These are phyloP conservation scores for Epizoanthus ramosus DNA, from an alignment of 92 coral and sea anemone genomes.

Conservation along the genomic window DNA sequence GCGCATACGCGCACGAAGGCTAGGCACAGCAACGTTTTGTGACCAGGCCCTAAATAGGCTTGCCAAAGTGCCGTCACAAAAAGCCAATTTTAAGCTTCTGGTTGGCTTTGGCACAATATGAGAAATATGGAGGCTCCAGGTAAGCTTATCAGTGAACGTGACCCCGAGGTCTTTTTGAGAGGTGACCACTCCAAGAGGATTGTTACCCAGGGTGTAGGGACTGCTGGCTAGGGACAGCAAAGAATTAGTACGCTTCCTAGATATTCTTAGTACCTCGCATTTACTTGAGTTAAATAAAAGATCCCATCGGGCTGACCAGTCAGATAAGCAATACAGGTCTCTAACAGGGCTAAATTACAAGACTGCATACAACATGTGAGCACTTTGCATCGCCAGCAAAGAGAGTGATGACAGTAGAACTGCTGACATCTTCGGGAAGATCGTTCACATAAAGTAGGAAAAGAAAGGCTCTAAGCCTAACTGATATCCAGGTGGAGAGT, in stretches of 20 bases:
- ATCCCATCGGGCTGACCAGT: slow-evolving; percentile 37
- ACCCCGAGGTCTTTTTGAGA: slow-evolving; percentile 52
- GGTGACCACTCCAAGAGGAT: slow-evolving; percentile 41
- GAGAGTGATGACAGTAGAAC: slow-evolving; percentile 18
- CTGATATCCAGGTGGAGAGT: too few relatives aligned
- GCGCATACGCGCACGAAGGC: too few relatives aligned
- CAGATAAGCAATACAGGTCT: slow-evolving; percentile 34
- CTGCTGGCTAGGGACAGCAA: slow-evolving; percentile 32
- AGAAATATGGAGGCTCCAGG: too few relatives aligned
- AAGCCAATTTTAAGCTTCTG: too few relatives aligned
- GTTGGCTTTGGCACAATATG: too few relatives aligned
- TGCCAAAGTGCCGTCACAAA: too few relatives aligned
- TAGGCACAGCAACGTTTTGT: too few relatives aligned
- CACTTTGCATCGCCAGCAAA: slow-evolving; percentile 53
- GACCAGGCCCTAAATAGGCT: too few relatives aligned
- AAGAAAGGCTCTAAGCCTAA: slow-evolving; percentile 27
- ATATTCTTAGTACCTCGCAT: slow-evolving; percentile 41
- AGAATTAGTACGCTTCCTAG: slow-evolving; percentile 44
- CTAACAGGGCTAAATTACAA: background rate
- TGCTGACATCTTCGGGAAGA: slow-evolving; percentile 26
- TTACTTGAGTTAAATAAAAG: slow-evolving; percentile 37
- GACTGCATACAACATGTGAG: slow-evolving; percentile 9
- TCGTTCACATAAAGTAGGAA: slow-evolving; percentile 52
- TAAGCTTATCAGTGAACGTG: too few relatives aligned
- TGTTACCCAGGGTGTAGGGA: slow-evolving; percentile 33